These are phyloP conservation scores for Sceloporus tristichus DNA, from an alignment of 2,113 vertebrate species.

Conservation along the genomic window DNA sequence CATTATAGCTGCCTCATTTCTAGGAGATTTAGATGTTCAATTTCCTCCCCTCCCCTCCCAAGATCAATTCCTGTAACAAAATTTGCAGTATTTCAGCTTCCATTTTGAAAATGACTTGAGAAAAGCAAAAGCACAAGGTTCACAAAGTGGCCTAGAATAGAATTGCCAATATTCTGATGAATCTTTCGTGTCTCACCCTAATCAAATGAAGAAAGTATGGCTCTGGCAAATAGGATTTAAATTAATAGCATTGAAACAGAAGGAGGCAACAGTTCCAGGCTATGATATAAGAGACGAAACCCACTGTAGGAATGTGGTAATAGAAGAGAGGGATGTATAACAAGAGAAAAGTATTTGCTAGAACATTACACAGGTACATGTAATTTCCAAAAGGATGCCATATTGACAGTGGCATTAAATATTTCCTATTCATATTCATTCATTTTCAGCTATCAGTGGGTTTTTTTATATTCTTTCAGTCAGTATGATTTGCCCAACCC, in stretches of 20 bases:
- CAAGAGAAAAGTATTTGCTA: background rate
- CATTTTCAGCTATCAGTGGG: background rate
- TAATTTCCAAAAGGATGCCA: background rate
- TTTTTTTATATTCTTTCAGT: background rate
- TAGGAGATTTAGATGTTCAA: conserved; percentile 29
- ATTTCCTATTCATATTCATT: background rate
- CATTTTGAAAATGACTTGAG: conserved; percentile 49
- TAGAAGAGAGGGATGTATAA: background rate
- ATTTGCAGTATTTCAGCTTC: conserved; percentile 49
- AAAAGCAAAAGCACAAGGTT: conserved; percentile 54
- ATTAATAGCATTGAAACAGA: conserved; percentile 17
- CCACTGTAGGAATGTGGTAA: background rate
- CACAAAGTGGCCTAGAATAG: conserved; percentile 41
- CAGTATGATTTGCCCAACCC: background rate
- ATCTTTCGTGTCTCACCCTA: conserved; percentile 12
- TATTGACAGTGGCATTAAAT: background rate
- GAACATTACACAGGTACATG: background rate
- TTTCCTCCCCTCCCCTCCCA: conserved; percentile 10
- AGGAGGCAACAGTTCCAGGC: background rate
- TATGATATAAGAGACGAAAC: conserved; percentile 1
- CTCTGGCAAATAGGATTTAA: conserved; percentile 33
- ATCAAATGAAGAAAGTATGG: conserved; percentile 12
- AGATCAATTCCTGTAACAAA: conserved; percentile 47
- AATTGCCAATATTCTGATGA: conserved; percentile 53
- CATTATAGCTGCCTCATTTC: background rate